Evolutionary conservation across 2,797 vertebrate species (phyloP).

Genomic region (Spondyliosoma cantharus): DNA sequence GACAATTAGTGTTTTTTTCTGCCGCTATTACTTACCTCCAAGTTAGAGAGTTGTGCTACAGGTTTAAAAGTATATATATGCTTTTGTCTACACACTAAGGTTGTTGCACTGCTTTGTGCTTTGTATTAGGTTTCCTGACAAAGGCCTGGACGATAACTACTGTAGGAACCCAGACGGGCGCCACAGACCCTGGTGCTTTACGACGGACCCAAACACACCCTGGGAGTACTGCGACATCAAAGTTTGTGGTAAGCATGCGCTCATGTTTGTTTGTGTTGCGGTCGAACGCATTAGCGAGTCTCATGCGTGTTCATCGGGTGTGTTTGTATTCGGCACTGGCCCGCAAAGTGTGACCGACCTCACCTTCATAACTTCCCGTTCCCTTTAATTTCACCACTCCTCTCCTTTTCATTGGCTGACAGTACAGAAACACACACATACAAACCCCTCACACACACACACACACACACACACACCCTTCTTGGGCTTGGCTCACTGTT

Average conservation of each 20-base stretch:
- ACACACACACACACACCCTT: slow-evolving; percentile 16
- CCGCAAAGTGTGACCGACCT: slow-evolving; percentile 47
- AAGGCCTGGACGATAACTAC: slow-evolving; percentile 98
- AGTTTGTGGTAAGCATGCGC: slow-evolving; percentile 90
- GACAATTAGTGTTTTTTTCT: slow-evolving; percentile 13
- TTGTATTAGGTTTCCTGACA: slow-evolving; percentile 90
- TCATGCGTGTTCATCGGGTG: slow-evolving; percentile 36
- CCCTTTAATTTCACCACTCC: slow-evolving; percentile 54
- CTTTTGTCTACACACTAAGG: slow-evolving; percentile 1
- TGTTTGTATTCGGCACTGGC: slow-evolving; percentile 29
- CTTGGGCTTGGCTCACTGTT: slow-evolving; percentile 49
- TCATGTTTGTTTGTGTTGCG: slow-evolving; percentile 56
- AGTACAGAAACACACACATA: slow-evolving; percentile 12
- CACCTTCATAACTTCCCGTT: slow-evolving; percentile 86
- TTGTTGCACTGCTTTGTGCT: slow-evolving; percentile 42
- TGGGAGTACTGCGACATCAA: slow-evolving; percentile 99
- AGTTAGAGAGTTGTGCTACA: too few relatives aligned
- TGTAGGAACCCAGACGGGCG: slow-evolving; percentile 98
- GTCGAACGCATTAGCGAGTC: slow-evolving; percentile 31
- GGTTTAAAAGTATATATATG: too few relatives aligned
- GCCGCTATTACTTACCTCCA: not conserved
- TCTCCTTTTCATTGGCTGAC: slow-evolving; percentile 33
- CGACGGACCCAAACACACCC: slow-evolving; percentile 91
- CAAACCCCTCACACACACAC: not conserved
- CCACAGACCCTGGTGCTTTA: slow-evolving; percentile 96